Evolutionary conservation across 1,140 invertebrate genomes (phyloP), one percentile per base, ranked within the genome.

Genomic region (Drosophila kepulauana): DNA sequence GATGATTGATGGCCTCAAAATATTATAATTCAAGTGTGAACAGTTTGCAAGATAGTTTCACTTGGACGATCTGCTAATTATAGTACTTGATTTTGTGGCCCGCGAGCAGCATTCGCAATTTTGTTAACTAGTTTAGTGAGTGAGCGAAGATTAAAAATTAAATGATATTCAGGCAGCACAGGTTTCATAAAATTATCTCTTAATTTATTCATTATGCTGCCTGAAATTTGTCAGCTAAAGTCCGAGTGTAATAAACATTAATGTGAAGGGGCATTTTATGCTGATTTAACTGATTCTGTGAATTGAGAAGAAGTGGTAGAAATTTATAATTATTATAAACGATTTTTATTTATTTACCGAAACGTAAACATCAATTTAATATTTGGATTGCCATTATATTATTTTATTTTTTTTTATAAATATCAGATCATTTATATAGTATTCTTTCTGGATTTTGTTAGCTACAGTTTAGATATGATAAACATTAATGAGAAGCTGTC

Each of bases 71-170:
- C 11, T 41, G 38, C 10, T 41, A 41, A 41, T 41, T 41, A 41
- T 41, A 41, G 38, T n/a, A 41, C 10, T n/a, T 11, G 8, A 41
- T 3, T 25, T 10, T 10, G 38, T 11, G 38, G 38, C 38, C 38
- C 3, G 7, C 38, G 11, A 33, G 5, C 30, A 8, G 5, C 30
- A 33, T 38, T 10, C 7, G 30, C 5, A 15, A 54, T 33, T 54
- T 54, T 54, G 51, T 54, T 54, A 33, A 35, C 28, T 54, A 54
- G 28, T 54, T 30, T 52, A 52, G 6, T 20, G 7, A 35, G 1
- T 35, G 7, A 25, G 5, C 7, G 2, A 52, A 52, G 3, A 25
- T 49, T 15, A 43, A 2, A 35, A 43, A 43, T 43, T 0, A 13
- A 43, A 4, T n/a, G 41, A 13, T 43, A 13, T 6, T 43, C 13